Percentiles rank a stretch among this genome's conserved stretches.
These are phyloP conservation scores for Phaetusa simplex DNA, from an alignment of 2,113 vertebrate species.

Conservation along the genomic window DNA sequence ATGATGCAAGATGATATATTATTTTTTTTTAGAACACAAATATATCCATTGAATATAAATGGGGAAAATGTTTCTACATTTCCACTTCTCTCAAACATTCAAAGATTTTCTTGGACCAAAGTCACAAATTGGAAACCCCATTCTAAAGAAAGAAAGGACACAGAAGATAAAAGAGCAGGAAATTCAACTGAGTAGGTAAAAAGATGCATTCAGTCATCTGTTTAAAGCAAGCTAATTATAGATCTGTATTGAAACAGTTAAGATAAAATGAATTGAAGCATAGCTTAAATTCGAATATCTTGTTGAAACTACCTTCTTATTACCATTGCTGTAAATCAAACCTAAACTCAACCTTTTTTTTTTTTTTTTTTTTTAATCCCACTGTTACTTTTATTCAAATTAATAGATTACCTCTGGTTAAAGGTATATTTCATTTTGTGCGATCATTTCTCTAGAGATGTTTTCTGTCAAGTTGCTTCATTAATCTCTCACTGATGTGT, in stretches of 20 bases:
- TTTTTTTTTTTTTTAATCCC: neutral
- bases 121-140: neutral
- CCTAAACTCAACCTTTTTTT: neutral
- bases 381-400: neutral
- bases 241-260: neutral
- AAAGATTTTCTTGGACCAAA: neutral
- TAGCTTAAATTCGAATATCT: neutral
- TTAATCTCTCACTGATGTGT: neutral
- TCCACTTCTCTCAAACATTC: neutral
- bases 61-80: neutral
- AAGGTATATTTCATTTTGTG: neutral
- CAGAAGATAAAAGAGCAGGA: neutral
- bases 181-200: neutral
- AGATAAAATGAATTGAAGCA: neutral
- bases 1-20: neutral
- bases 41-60: neutral
- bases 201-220: neutral
- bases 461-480: neutral
- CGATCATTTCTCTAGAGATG: neutral
- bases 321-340: neutral
- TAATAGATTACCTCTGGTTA: constrained; percentile 17
- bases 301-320: neutral
- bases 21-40: neutral
- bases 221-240: neutral
- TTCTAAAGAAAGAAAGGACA: neutral